Base-by-base conservation (phyloP, 2,888 invertebrate species). In the Lordiphosa andalusiaca region DNA sequence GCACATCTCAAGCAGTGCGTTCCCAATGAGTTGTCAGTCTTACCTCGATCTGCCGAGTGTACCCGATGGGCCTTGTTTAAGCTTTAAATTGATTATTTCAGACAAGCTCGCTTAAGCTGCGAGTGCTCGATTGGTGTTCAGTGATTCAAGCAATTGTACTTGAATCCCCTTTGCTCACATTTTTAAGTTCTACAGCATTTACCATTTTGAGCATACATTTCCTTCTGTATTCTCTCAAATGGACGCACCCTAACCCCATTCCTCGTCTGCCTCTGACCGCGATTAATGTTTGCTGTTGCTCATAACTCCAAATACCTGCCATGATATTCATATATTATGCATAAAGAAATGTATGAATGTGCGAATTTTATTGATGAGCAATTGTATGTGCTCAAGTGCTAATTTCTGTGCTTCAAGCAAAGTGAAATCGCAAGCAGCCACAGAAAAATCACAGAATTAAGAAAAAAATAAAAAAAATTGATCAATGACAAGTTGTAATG, bases 211-310 rank as follows among this genome's bases (percentile, higher is more conserved):
- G 23, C 4, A 4, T 23, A 6, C 5, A 23, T 6, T 23, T 6
- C 6, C 6, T 30, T 30, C 30, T 2, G 1, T 30, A 7, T 30
- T 30, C 30, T 30, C 30, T 1, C 9, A 44, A 64, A 40, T 48
- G 40, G 52, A 44, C 77, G 71, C 73, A 40, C 84, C 84, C 82
- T 81, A 76, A 77, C 77, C 77, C 61, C 70, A 83, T 80, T 77
- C 71, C 56, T 4, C 47, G 36, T 46, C 61, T 58, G 49, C 59
- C 75, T 57, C 16, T 44, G 47, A 56, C 49, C 62, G 16, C 57
- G 66, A 58, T 66, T 46, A 53, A 16, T 35, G 47, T 36, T 51
- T 53, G 50, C 54, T 46, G 30, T 30, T 30, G 30, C 30, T 9
- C 30, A 30, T 30, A 30, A 30, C 30, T 9, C 30, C 30, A 30